Conservation (phyloP, 2,797 vertebrate species). For the Gallinago solitaria region DNA sequence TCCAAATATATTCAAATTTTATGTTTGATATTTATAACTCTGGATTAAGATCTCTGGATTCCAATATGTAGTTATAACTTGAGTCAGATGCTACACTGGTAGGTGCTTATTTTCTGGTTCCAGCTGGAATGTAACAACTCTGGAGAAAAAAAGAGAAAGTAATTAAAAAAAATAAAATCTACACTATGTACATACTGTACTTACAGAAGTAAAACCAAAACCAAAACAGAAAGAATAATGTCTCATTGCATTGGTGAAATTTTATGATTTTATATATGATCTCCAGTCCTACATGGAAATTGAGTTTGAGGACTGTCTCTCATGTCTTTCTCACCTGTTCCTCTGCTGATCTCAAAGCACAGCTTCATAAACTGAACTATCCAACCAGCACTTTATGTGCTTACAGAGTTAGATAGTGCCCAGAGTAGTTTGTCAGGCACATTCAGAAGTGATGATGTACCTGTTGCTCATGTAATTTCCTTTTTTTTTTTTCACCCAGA, state of each 20-base stretch:
- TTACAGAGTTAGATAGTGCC: not conserved
- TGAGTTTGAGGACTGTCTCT: not conserved
- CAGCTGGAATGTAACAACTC: not conserved
- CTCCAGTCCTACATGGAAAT: not conserved
- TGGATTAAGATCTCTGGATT: not conserved
- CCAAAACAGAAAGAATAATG: not conserved
- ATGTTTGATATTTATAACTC: conserved; percentile 14
- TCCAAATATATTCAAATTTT: conserved; percentile 27
- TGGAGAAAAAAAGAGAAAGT: not conserved
- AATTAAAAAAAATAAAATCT: not conserved
- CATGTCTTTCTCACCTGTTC: not conserved
- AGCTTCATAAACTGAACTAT: not conserved
- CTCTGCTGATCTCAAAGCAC: not conserved
- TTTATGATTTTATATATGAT: not conserved
- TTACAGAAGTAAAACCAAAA: not conserved
- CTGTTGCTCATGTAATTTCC: not conserved
- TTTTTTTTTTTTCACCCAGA: not conserved
- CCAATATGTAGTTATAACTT: not conserved
- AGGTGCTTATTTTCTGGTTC: not conserved
- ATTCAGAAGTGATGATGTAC: not conserved
- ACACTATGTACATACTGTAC: not conserved
- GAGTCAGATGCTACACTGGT: not conserved
- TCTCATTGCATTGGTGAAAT: not conserved
- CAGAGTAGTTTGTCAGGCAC: not conserved
- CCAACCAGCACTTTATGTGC: not conserved